Base-by-base conservation (phyloP, 2,888 invertebrate species). In the Penaeus monodon region DNA sequence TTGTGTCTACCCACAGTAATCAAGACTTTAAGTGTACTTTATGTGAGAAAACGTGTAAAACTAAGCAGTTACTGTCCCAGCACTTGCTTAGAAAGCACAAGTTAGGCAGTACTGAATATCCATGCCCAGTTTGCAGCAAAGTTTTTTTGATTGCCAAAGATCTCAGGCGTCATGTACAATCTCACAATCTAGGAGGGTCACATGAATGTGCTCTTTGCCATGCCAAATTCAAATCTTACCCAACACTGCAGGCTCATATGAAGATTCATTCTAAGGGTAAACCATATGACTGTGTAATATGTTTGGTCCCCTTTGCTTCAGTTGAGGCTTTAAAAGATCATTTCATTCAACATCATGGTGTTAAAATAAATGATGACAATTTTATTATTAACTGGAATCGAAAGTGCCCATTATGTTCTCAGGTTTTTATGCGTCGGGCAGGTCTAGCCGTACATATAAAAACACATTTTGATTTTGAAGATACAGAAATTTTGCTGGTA, bases 61-160 rank as follows among this genome's bases (percentile, higher is more conserved):
- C 86, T 10, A 77, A 70, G 22, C 77, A 86, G 57, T 44, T 82
- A 38, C 81, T 86, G 10, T 29, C 64, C n/a, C 68, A 82, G n/a
- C 88, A 88, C 44, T 64, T 74, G 33, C 66, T 65, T 38, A 68
- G 85, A 22, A 80, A 83, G 57, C 88, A 88, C 29, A 70, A 73
- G 33, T 57, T 74, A 44, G 85, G 88, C 20, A 57, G 73, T n/a
- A 68, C n/a, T n/a, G 74, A 88, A 78, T 88, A 79, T 83, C 74
- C 78, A n/a, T 88, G 88, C 79, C 74, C 85, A 29, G 85, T 88
- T 20, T 85, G 88, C 24, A 83, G 79, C 63, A 82, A 85, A 66
- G 79, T 82, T 24, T 88, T 85, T 80, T 64, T 57, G 20, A 49
- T 86, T 64, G 29, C 81, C 14, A 86, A 86, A 57, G 86, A 86